Evolutionary conservation across 2,888 invertebrate species (phyloP), one percentile per base, ranked within the genome.

Genomic region (Oscheius myriophilus): DNA sequence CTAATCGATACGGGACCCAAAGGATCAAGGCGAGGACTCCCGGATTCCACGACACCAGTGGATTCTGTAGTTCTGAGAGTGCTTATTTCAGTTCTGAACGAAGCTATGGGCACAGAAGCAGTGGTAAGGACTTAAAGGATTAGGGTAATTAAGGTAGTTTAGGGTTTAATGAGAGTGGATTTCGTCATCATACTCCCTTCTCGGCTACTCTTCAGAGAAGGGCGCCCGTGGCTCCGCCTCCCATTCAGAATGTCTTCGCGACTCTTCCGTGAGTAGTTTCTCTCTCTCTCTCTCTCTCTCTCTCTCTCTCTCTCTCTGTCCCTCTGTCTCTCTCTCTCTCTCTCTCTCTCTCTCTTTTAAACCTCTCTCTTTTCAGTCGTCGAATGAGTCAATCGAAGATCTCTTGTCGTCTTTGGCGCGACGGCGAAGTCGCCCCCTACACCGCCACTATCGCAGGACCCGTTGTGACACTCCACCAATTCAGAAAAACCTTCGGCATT

Each of bases 401-500:
- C 49, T 33, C 46, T 14, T 66, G 67, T 52, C 26, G 55, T 14
- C 45, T 58, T 0, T 52, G 43, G 59, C 39, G 45, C 18, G 67
- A 67, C 25, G 67, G 52, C 14, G 67, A 67, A 9, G 55, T 46
- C 2, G 67, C 59, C n/a, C 67, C 59, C 2, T 58, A 59, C n/a
- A 18, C 25, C 6, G 59, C 53, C 0, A 51, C 42, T 16, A 33
- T 59, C 25, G 16, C n/a, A 6, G 61, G 61, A 1, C 51, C 46
- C 7, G 12, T 33, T 9, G 41, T 59, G 18, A 61, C 64, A 11
- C 57, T 69, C 25, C 45, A 57, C 18, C 58, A 71, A 33, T 71
- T 70, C 45, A 57, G 70, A 45, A 66, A 66, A 25, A 62, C 66
- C n/a, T 69, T 70, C 41, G 72, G 62, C 26, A 57, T 72, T n/a